phyloP scores from a whole-genome alignment of 2,797 vertebrate species.

The Cirrhinus molitorella region DNA sequence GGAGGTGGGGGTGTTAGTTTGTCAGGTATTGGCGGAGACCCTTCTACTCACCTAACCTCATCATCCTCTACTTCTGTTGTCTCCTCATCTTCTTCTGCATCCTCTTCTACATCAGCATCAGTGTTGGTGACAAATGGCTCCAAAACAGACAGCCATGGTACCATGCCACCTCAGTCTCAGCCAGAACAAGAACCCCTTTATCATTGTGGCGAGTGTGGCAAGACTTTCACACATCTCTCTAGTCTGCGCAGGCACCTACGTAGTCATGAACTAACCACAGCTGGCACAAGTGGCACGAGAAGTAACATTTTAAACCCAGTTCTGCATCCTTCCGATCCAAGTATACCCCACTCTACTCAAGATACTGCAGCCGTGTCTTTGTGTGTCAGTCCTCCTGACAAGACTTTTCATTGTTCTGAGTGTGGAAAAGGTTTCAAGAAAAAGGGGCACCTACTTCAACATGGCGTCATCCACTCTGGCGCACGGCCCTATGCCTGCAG shows the following conservation, averaged over 20 bases:
- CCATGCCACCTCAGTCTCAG: constrained; percentile 77
- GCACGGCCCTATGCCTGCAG: constrained; percentile 91
- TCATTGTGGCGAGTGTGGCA: constrained; percentile 91
- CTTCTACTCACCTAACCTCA: constrained; percentile 79
- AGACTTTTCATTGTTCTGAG: constrained; percentile 89
- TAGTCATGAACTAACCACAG: constrained; percentile 90
- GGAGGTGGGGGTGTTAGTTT: constrained; percentile 73
- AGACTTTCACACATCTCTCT: constrained; percentile 93
- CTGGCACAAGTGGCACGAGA: constrained; percentile 79
- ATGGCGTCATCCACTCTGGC: constrained; percentile 91
- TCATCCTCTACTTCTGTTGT: constrained; percentile 84
- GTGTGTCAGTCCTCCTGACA: constrained; percentile 84
- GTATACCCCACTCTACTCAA: constrained; percentile 84
- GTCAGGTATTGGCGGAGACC: constrained; percentile 79
- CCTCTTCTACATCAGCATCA: constrained; percentile 79
- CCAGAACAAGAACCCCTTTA: constrained; percentile 84
- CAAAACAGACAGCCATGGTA: constrained; percentile 78
- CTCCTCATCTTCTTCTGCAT: constrained; percentile 82
- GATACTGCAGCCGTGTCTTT: constrained; percentile 68
- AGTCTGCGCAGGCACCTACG: constrained; percentile 94
- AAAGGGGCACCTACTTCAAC: constrained; percentile 93
- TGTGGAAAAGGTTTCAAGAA: constrained; percentile 96
- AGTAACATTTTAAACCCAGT: constrained; percentile 79
- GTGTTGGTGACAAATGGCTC: constrained; percentile 83
- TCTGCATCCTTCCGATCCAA: constrained; percentile 81